phyloP scores from a whole-genome alignment of 2,797 vertebrate species.

The Hirundo rustica region DNA sequence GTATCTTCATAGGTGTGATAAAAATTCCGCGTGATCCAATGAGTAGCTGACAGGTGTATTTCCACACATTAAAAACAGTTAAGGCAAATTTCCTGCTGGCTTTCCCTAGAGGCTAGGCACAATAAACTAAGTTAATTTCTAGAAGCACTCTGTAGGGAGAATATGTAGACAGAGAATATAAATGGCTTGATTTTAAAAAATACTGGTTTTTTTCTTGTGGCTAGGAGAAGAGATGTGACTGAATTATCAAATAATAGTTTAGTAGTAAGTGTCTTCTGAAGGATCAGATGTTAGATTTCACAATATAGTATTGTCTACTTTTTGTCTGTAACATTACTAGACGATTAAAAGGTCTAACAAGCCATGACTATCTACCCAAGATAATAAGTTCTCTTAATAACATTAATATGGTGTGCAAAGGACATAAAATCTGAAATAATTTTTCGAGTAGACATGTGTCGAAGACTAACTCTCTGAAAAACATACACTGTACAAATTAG shows the following conservation, averaged over 20 bases:
- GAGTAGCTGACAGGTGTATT: neutral
- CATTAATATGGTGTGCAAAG: neutral
- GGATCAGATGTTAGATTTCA: neutral
- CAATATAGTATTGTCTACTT: neutral
- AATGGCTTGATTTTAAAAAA: neutral
- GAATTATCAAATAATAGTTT: neutral
- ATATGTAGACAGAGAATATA: neutral
- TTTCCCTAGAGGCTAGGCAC: neutral
- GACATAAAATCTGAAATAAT: neutral
- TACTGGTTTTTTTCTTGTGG: fast-evolving
- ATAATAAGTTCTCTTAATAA: neutral
- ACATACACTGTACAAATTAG: neutral
- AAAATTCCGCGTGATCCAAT: neutral
- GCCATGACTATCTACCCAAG: neutral
- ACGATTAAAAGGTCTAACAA: neutral
- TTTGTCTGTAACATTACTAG: neutral
- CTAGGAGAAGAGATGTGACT: neutral
- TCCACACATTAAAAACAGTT: neutral
- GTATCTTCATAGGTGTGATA: neutral
- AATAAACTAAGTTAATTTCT: neutral
- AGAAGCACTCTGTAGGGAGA: neutral
- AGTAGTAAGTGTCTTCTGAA: neutral
- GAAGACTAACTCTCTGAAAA: neutral
- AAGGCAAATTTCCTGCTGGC: neutral
- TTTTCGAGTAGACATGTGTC: neutral